Evolutionary conservation across 1,140 invertebrate species (phyloP), one percentile per base, ranked within the genome.

Genomic region (Apis laboriosa): DNA sequence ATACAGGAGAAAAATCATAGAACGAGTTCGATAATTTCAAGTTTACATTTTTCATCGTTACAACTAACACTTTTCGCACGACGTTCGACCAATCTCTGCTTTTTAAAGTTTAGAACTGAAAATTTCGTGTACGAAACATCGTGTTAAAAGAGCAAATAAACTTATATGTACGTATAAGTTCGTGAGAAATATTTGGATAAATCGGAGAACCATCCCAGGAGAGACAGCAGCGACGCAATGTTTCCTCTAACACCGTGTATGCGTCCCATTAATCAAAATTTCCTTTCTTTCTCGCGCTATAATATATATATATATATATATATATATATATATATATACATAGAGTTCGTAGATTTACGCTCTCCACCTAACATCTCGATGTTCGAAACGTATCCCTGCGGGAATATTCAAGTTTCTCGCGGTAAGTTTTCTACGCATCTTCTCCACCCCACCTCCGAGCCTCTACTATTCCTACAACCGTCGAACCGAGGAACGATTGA

Each of bases 191-290:
- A 53, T 60, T 79, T 51, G n/a, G 43, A 28, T n/a, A 43, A 66
- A 74, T 74, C 61, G 56, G 17, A 13, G 11, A 13, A n/a, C 8
- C 28, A 34, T 34, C 34, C 51, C 43, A 15, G 19, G 51, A 15
- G 51, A 49, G 4, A 28, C 8, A 17, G 17, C 49, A 28, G 28
- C 12, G 2, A 11, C 2, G 28, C 24, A 21, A 4, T 19, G 61
- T 63, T 34, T 55, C 17, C 43, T 15, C 60, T 64, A 15, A 21
- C 43, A 24, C 15, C 60, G 15, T 53, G 34, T 34, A 34, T 56
- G 34, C n/a, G 19, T 56, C 9, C 15, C 60, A 51, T 71, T 78
- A 70, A 60, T 71, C 63, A 56, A 68, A 53, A 51, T 77, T 67
- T 77, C 15, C 15, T 28, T 51, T 49, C 49, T 68, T 68, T 68